These are phyloP conservation scores for Phenganax stokvisi DNA, from an alignment of 92 coral and sea anemone species.

Conservation along the genomic window DNA sequence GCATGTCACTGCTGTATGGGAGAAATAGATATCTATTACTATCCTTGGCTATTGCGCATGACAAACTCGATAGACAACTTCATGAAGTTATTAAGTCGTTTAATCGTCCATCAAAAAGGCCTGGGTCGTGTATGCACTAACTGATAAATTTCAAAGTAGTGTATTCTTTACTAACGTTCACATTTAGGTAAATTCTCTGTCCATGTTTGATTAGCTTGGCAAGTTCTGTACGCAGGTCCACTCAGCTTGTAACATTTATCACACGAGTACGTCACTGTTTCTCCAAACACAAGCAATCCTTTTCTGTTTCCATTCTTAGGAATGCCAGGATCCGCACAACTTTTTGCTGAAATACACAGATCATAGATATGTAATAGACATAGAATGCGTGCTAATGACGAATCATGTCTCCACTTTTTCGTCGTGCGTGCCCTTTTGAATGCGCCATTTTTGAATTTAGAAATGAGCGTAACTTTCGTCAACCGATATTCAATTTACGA, in stretches of 20 bases:
- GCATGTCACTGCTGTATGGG: background rate
- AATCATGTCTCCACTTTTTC: too few species aligned
- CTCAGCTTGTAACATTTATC: background rate
- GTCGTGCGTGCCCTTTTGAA: too few species aligned
- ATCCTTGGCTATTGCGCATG: conserved; percentile 4
- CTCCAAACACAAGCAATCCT: background rate
- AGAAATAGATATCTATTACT: background rate
- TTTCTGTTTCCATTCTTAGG: background rate
- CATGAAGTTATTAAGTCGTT: too few species aligned
- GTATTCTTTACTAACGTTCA: background rate
- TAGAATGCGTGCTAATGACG: too few species aligned
- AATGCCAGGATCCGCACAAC: background rate
- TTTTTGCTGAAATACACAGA: background rate
- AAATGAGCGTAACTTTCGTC: too few species aligned
- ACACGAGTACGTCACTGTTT: background rate
- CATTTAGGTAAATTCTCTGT: background rate
- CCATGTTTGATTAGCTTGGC: conserved; percentile 4
- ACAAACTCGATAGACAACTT: background rate
- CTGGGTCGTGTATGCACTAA: background rate
- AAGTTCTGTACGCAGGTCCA: background rate
- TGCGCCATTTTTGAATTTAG: too few species aligned
- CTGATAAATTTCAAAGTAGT: background rate
- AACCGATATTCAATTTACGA: too few species aligned
- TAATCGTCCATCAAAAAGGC: too few species aligned
- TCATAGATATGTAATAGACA: too few species aligned